A percentile compares a stretch with the other conserved stretches of the same genome.
Conservation (phyloP, 1,140 invertebrate genomes). For the Helicoverpa armigera region DNA sequence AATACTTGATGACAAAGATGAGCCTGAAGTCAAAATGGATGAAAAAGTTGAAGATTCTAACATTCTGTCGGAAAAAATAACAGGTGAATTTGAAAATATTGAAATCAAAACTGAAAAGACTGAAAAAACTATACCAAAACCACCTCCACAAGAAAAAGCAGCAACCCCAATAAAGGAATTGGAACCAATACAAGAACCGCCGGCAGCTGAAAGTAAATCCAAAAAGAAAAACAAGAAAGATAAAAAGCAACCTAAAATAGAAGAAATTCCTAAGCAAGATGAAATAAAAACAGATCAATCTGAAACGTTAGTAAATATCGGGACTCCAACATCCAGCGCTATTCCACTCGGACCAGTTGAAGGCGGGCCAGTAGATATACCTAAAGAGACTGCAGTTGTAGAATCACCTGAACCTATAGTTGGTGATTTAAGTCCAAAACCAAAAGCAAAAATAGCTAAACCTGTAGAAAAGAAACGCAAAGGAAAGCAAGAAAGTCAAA, state of each 20-base stretch:
- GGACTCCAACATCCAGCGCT: not conserved
- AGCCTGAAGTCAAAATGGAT: constrained; percentile 26
- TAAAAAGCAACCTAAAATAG: constrained; percentile 54
- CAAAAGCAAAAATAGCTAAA: constrained; percentile 75
- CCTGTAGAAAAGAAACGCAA: constrained; percentile 75
- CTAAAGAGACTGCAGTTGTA: not conserved
- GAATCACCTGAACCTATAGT: not conserved
- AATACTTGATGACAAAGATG: constrained; percentile 51
- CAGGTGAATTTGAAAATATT: not conserved
- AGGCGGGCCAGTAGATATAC: not conserved
- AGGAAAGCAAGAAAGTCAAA: constrained; percentile 54
- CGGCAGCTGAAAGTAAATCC: constrained; percentile 50
- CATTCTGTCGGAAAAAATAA: constrained; percentile 23
- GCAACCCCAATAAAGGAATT: constrained; percentile 30
- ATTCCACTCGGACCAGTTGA: not conserved
- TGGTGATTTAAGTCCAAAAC: constrained; percentile 56
- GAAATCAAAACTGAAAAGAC: constrained; percentile 29
- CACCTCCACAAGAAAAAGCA: not conserved
- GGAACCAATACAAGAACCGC: constrained; percentile 5
- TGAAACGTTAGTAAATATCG: not conserved
- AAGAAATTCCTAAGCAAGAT: constrained; percentile 35
- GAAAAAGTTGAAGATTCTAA: constrained; percentile 16
- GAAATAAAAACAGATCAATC: not conserved
- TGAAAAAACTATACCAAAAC: constrained; percentile 12
- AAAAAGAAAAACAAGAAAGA: constrained; percentile 70